Base-by-base conservation (phyloP, 2,113 vertebrate genomes). In the Xyrauchen texanus region DNA sequence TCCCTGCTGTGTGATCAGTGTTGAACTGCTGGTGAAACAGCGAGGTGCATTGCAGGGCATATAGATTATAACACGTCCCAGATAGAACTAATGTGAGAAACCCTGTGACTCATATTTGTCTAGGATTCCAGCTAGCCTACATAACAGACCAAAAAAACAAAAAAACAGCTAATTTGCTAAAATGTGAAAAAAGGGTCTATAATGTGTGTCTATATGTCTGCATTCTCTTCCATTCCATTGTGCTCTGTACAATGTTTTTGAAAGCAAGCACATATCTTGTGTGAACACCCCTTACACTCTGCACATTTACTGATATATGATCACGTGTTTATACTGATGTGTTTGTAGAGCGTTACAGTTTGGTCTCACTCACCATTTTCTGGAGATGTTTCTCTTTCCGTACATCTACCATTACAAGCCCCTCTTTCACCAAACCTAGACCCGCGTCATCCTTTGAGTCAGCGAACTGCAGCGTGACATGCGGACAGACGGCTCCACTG, bases 401-500 rank as follows among this genome's bases (percentile, higher is more conserved):
- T 5, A 92, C 88, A 4, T 98, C 96, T 90, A 98, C 96, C 95
- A 98, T 98, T 82, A 97, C 95, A 84, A 95, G 85, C 3, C 96
- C 96, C 76, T 97, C 95, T 86, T 97, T 97, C 76, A 97, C 95
- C 87, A 98, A 84, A 68, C 94, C 94, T 3, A 97, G 93, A 3
- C 96, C 96, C 72, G 96, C 96, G 2, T 98, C 96, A 0, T 94
- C 95, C 91, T 97, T 96, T 84, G 96, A 95, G 86, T 98, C 96
- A 0, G 92, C 82, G 0, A 96, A 97, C 91, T 96, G 96, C 88
- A 98, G 90, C 10, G 95, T 97, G 88, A 95, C 96, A 0, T 92
- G 93, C 3, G 94, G 92, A 86, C 96, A 97, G 88, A 83, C 79
- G 53, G 84, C 82, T 0, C 94, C 96, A 0, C 89, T 76, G 78